Percentiles rank a stretch among this genome's conserved stretches.
Evolutionary conservation across 2,888 invertebrate genomes (phyloP).

Genomic region (Ochlodes sylvanus): DNA sequence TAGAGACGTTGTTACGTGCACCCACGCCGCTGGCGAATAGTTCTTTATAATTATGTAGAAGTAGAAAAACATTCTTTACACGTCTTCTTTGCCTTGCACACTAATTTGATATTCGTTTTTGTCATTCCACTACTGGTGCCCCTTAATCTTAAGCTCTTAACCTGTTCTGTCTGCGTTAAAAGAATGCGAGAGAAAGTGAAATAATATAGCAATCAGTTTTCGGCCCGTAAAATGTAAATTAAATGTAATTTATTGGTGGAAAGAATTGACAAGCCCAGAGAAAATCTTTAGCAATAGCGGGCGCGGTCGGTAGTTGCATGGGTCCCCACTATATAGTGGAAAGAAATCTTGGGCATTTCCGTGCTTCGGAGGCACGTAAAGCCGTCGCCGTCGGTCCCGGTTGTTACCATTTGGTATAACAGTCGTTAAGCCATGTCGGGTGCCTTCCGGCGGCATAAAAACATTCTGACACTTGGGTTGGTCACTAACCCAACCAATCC

Average conservation of each 20-base stretch:
- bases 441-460: too few relatives aligned
- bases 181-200: background rate
- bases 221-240: background rate
- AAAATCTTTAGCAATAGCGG: too few relatives aligned
- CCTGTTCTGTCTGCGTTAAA: background rate
- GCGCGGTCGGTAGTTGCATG: too few relatives aligned
- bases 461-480: too few relatives aligned
- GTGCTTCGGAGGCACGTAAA: too few relatives aligned
- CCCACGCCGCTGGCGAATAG: slow-evolving; percentile 2
- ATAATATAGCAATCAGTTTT: background rate
- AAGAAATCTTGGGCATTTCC: too few relatives aligned
- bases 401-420: too few relatives aligned
- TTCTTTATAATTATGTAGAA: too few relatives aligned
- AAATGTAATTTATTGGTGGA: background rate
- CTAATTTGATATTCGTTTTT: slow-evolving; percentile 4
- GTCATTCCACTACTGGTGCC: background rate
- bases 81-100: background rate
- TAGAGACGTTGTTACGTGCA: slow-evolving; percentile 5
- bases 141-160: background rate
- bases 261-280: background rate
- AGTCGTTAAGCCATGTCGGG: too few relatives aligned
- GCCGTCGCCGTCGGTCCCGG: too few relatives aligned
- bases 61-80: slow-evolving; percentile 11
- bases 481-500: too few relatives aligned
- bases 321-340: too few relatives aligned